Conservation (phyloP, 2,888 invertebrate species). For the Plusia festucae region DNA sequence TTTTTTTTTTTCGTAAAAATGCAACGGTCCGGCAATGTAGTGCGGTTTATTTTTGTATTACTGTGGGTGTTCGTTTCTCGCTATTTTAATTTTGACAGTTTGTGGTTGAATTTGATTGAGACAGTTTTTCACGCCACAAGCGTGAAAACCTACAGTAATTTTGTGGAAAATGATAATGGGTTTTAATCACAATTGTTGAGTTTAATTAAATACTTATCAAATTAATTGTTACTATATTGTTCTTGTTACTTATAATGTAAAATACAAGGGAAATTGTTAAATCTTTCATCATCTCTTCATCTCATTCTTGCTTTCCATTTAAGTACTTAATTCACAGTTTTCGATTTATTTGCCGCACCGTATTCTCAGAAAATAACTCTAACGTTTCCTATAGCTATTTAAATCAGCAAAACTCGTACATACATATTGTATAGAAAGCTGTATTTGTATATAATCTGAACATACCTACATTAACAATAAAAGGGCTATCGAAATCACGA, state of each 20-base stretch:
- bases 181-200: no score
- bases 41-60: conserved; percentile 72
- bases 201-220: not conserved
- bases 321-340: not conserved
- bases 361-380: not conserved
- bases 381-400: conserved; percentile 4
- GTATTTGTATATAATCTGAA: not conserved
- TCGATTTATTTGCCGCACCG: not conserved
- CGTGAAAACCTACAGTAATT: not conserved
- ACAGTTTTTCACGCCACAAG: not conserved
- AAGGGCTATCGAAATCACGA: conserved; percentile 3
- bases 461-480: not conserved
- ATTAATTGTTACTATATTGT: not conserved
- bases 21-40: conserved; percentile 72
- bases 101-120: conserved; percentile 52
- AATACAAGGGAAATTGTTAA: no score
- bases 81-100: conserved; percentile 73
- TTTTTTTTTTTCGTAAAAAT: conserved; percentile 78
- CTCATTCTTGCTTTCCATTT: not conserved
- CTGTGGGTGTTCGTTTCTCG: conserved; percentile 74
- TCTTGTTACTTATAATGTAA: not conserved
- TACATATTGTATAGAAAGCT: not conserved
- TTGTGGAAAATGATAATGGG: not conserved
- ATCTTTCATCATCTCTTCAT: no score
- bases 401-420: not conserved